Base-by-base conservation (phyloP, 37 sponge, comb jelly and placozoan genomes). In the Agelas oroides region DNA sequence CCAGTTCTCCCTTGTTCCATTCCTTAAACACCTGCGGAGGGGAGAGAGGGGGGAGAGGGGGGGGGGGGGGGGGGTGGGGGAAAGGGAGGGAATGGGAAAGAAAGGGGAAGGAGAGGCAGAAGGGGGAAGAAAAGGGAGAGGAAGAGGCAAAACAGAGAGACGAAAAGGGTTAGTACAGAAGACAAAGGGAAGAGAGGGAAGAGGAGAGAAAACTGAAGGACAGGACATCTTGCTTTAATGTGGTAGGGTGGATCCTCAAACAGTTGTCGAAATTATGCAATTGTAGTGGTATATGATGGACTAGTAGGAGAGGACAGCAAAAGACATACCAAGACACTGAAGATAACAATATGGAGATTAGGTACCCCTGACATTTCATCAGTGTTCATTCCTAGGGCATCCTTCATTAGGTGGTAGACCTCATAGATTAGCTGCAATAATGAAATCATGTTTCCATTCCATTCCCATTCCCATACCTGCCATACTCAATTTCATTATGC, bases 401-500 rank as follows among this genome's bases (percentile, higher is more conserved):
- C 84, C 84, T 96, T 94, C 99, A 98, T 96, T 68, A 98, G 77
- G 18, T 93, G 89, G 84, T 96, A 96, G 28, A 94, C 99, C 75
- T 98, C 98, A 82, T 96, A 93, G 75, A 98, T 97, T 33, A 97
- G 79, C 85, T 92, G 79, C 18, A n/a, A n/a, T 69, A 30, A 37
- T 21, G 54, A 75, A 56, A 35, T 14, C n/a, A 46, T 46, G 6
- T 12, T 8, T 8, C 3, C 8, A 1, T 1, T 11, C 53, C 54
- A n/a, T 12, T 3, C 8, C 8, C 46, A 52, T 19, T 20, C 33
- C 33, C 68, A 35, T 41, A 93, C 91, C 91, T 97, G 98, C 98
- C 98, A 79, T 98, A 98, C 82, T 98, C 98, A 35, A 98, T 98
- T 28, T 96, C 98, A 89, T 98, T 98, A 92, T 98, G 98, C 11